phyloP scores from a whole-genome alignment of 2,113 vertebrate species.

The Dicerorhinus sumatrensis region DNA sequence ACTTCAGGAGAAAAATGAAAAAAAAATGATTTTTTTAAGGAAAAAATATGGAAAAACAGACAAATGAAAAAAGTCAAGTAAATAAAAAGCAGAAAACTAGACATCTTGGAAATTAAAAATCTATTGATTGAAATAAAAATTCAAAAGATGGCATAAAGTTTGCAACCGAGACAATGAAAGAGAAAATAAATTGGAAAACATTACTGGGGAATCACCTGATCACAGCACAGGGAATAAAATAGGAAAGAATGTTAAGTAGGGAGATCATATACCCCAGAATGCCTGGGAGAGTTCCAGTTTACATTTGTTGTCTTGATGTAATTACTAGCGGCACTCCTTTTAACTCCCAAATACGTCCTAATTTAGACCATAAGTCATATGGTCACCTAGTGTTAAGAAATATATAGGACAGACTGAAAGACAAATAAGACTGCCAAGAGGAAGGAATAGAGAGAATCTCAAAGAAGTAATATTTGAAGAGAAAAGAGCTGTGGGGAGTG shows the following conservation, averaged over 20 bases:
- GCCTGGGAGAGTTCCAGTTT: neutral
- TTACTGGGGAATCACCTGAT: neutral
- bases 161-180: neutral
- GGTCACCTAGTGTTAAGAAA: neutral
- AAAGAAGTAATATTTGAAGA: constrained; percentile 6
- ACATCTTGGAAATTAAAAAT: neutral
- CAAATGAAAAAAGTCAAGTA: neutral
- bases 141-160: neutral
- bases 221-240: neutral
- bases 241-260: neutral
- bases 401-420: neutral
- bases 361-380: neutral
- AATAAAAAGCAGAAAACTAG: constrained; percentile 18
- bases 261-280: neutral
- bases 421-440: neutral
- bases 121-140: neutral
- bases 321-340: neutral
- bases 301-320: neutral
- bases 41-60: neutral
- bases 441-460: neutral
- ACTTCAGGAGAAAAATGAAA: neutral
- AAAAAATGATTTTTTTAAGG: neutral
- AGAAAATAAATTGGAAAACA: constrained; percentile 22
- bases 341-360: neutral
- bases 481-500: neutral